Evolutionary conservation across 1,140 invertebrate genomes (phyloP), one percentile per base, ranked within the genome.

Genomic region (Nomia melanderi): DNA sequence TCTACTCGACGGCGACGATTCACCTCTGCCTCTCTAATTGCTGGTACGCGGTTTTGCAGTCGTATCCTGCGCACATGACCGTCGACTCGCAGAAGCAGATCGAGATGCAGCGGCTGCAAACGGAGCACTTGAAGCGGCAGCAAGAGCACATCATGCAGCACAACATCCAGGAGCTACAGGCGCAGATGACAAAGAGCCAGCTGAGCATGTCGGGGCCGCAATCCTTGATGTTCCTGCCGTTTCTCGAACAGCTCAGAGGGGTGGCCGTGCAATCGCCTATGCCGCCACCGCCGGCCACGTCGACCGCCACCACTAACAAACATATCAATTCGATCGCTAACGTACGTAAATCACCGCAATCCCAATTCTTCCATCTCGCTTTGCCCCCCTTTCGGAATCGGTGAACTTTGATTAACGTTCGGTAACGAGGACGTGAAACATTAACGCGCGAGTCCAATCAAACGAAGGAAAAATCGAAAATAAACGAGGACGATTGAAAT

Each of bases 211-310:
- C 89, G n/a, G 88, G 90, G 25, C 91, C 93, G 2, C 93, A 93
- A 74, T 93, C 93, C 62, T 90, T 94, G 75, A 93, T 94, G 92
- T 94, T 94, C 78, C 90, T 95, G 57, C 94, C 94, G 27, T 93
- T 94, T 81, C 90, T 95, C 77, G 94, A 95, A 82, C 93, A 94
- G 66, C 87, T 94, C 33, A 88, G 92, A 83, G 92, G 91, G 63
- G 53, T 92, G 53, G 91, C 91, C 1, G 88, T 89, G 53, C 83
- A 91, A 29, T 85, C 85, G 31, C 78, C 87, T 8, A 88, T 89
- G 83, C 89, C 88, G 77, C 90, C 89, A 79, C 92, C 91, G 71
- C 87, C 92, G 14, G 66, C 79, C 29, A 90, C 91, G 29, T 90
- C 91, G 17, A 90, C 91, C 0, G 84, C 91, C 17, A 89, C 90